These are phyloP conservation scores for Stichodactyla helianthus DNA, from an alignment of 64 coral and sea anemone genomes.

Conservation along the genomic window DNA sequence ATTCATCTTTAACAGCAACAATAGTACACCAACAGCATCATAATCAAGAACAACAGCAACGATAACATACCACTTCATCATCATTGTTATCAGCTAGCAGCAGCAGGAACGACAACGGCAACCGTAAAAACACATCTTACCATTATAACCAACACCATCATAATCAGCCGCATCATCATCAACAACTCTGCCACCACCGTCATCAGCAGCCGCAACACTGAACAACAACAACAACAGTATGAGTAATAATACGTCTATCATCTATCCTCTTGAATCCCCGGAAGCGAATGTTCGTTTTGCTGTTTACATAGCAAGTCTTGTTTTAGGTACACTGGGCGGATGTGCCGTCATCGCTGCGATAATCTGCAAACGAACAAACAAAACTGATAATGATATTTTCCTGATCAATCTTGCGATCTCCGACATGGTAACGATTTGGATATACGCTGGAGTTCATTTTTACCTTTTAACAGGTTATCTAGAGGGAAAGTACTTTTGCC, in stretches of 20 bases:
- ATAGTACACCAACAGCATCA: too few species aligned
- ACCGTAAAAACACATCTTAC: too few species aligned
- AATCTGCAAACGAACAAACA: background rate
- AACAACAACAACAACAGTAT: background rate
- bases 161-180: background rate
- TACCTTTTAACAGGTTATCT: background rate
- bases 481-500: conserved; percentile 13
- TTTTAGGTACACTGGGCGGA: background rate
- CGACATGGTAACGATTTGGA: conserved; percentile 14
- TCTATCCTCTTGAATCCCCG: conserved; percentile 4
- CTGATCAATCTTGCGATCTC: background rate
- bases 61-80: too few species aligned
- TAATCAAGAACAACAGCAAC: too few species aligned
- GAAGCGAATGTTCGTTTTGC: conserved; percentile 5
- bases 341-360: background rate
- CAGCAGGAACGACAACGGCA: too few species aligned
- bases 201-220: background rate
- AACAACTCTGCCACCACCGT: background rate
- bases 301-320: background rate
- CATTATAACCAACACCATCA: too few species aligned
- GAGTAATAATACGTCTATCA: background rate
- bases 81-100: too few species aligned
- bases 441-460: conserved; percentile 10
- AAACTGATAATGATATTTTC: conserved; percentile 12
- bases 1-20: too few species aligned